Evolutionary conservation across 2,113 vertebrate species (phyloP).

Genomic region (Heloderma charlesbogerti): DNA sequence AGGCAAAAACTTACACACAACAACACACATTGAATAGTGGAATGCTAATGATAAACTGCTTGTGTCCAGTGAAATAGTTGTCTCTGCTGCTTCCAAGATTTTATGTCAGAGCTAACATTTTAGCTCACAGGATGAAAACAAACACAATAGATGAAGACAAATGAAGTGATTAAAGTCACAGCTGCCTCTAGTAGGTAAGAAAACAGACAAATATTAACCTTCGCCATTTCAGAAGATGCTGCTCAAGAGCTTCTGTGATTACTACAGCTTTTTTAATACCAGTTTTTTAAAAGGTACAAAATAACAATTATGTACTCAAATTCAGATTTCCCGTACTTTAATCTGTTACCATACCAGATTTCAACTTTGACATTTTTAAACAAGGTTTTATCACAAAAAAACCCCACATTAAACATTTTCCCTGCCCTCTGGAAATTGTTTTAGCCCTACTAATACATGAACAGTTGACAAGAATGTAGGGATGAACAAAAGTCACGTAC

Average conservation of each 20-base stretch:
- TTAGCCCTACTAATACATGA: background rate
- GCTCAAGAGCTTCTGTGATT: background rate
- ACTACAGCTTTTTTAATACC: constrained; percentile 41
- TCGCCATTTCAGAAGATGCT: background rate
- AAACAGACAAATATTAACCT: constrained; percentile 48
- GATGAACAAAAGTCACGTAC: too few species aligned
- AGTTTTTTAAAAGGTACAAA: constrained; percentile 20
- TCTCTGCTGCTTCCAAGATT: constrained; percentile 47
- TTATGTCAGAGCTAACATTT: constrained; percentile 45
- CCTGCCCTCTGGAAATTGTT: background rate
- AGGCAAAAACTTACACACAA: background rate
- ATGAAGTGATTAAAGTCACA: constrained; percentile 58
- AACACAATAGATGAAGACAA: constrained; percentile 64
- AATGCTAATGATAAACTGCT: constrained; percentile 37
- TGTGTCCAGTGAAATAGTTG: constrained; percentile 41
- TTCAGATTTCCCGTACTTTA: background rate
- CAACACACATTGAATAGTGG: background rate
- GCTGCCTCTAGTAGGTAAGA: constrained; percentile 28
- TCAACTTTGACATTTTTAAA: background rate
- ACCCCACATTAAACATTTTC: background rate
- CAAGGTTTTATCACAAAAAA: background rate
- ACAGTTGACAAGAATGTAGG: background rate
- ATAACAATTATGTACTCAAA: constrained; percentile 6
- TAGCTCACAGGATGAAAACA: constrained; percentile 31
- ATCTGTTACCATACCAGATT: background rate